These are phyloP conservation scores for Macrotus californicus DNA, from an alignment of 2,113 vertebrate genomes.

Conservation along the genomic window DNA sequence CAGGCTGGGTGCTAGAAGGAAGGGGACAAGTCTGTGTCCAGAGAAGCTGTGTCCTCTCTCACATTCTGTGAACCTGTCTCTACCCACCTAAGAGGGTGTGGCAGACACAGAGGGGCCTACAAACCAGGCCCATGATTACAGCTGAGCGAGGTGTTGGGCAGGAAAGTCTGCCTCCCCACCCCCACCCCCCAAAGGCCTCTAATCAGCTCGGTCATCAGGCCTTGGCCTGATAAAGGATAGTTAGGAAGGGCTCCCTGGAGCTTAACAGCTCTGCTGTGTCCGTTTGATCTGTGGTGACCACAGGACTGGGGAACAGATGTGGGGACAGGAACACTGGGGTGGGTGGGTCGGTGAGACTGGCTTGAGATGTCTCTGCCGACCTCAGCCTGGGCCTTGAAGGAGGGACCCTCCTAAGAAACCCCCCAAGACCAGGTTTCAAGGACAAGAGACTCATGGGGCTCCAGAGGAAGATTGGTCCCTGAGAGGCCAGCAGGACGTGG, in stretches of 20 bases:
- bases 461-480: background rate
- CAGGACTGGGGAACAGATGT: accelerated
- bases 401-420: background rate
- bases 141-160: background rate
- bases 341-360: background rate
- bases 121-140: background rate
- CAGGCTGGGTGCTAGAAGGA: accelerated
- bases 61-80: too few relatives aligned
- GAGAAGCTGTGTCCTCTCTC: background rate
- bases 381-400: background rate
- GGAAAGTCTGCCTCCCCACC: background rate
- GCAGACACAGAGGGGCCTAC: background rate
- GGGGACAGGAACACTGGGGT: background rate
- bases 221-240: background rate
- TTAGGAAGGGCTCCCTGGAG: background rate
- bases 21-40: too few relatives aligned
- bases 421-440: background rate
- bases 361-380: background rate
- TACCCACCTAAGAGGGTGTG: background rate
- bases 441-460: background rate
- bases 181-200: background rate
- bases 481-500: background rate
- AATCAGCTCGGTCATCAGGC: background rate
- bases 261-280: background rate
- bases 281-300: background rate